phyloP scores from a whole-genome alignment of 2,888 invertebrate species.

The Hydrotaea diabolus region DNA sequence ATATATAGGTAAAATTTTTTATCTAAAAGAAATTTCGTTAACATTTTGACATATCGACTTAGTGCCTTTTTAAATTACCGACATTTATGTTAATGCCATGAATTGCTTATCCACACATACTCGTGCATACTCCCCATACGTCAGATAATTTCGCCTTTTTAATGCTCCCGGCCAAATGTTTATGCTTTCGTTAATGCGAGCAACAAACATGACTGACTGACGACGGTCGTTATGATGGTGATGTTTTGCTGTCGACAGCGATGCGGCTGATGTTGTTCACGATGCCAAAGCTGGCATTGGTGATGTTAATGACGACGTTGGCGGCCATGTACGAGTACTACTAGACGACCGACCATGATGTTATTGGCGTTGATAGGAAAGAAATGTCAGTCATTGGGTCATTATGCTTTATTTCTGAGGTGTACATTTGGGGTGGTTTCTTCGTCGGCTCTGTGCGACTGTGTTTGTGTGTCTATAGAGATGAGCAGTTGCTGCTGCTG shows the following conservation, averaged over 20 bases:
- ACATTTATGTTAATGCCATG: background rate
- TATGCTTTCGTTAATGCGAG: conserved; percentile 31
- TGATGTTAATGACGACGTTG: background rate
- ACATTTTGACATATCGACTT: background rate
- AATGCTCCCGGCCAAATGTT: conserved; percentile 22
- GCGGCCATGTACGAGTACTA: background rate
- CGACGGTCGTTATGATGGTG: background rate
- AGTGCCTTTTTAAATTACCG: background rate
- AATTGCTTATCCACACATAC: no score
- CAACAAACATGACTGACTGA: background rate
- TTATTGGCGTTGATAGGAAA: conserved; percentile 22
- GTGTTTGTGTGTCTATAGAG: background rate
- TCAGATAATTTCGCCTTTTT: conserved; percentile 16
- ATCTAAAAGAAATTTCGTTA: no score
- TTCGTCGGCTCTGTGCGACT: background rate
- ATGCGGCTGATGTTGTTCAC: background rate
- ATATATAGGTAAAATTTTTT: no score
- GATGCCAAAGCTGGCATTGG: background rate
- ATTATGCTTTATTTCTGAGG: conserved; percentile 36
- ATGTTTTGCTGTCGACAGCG: background rate
- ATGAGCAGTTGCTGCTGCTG: background rate
- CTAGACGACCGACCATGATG: background rate
- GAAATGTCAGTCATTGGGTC: conserved; percentile 54
- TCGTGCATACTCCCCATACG: background rate
- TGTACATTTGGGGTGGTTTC: conserved; percentile 3